Percentiles rank a stretch among this genome's conserved stretches.
These are phyloP conservation scores for Pseudochromis fuscus DNA, from an alignment of 2,797 vertebrate species.

Conservation along the genomic window DNA sequence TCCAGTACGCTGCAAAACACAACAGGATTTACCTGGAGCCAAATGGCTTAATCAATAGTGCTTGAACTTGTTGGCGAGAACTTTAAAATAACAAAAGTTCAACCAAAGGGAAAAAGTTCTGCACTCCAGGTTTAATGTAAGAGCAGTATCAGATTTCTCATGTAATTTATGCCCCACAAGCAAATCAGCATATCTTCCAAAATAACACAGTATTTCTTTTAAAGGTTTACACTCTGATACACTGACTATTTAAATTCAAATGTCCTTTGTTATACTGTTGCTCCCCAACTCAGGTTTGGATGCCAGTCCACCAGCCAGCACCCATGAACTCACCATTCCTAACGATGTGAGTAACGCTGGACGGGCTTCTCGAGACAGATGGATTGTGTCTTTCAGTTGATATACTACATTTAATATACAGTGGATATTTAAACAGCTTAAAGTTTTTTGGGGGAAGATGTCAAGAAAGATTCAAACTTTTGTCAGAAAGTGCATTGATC, in stretches of 20 bases:
- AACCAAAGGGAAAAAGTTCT: no score
- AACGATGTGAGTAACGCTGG: conserved; percentile 94
- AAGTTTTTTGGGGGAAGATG: no score
- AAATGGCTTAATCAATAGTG: no score
- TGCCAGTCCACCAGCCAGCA: conserved; percentile 97
- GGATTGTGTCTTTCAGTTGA: not conserved
- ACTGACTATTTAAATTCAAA: conserved; percentile 21
- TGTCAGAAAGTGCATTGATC: not conserved
- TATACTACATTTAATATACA: no score
- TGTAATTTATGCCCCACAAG: not conserved
- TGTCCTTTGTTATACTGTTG: conserved; percentile 37
- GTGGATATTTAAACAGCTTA: no score
- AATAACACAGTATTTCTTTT: not conserved
- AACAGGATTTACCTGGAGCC: no score
- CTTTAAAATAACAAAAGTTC: no score
- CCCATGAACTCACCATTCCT: conserved; percentile 99
- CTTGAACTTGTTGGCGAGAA: no score
- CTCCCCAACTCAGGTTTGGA: conserved; percentile 91
- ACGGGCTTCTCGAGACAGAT: not conserved
- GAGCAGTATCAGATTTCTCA: not conserved
- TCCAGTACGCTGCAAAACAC: no score
- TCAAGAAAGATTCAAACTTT: not conserved
- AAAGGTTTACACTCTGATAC: not conserved
- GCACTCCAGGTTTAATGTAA: no score
- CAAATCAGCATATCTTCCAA: not conserved